Evolutionary conservation across 2,113 vertebrate species (phyloP), one percentile per base, ranked within the genome.

Genomic region (Spizaetus ornatus): DNA sequence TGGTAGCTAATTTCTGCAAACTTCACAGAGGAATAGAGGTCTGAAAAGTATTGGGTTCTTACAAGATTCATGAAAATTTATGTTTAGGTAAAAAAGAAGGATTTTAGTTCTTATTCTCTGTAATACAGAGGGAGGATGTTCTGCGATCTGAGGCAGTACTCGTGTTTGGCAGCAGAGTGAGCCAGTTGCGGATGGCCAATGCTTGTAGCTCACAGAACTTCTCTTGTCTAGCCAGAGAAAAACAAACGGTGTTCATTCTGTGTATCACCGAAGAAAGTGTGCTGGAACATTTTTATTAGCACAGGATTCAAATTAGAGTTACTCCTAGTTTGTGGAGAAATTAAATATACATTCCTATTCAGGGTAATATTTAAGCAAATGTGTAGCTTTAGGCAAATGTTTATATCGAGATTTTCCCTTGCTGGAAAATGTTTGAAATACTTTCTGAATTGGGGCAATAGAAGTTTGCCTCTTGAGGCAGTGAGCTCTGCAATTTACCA

Each of bases 101-200:
- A 29, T 58, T 92, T 83, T 78, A 31, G 48, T 70, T 4, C 22
- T 62, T 61, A 14, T 71, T 93, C 19, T 80, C 8, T 43, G 2
- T 61, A 56, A 43, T 50, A 29, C 14, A 72, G 26, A 45, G 16
- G 27, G 19, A 71, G 13, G 18, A 7, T 85, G 10, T 67, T 85
- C 13, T 43, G 23, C 50, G 61, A 47, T 74, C 50, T 55, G 25
- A n/a, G 47, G 15, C 23, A 72, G 36, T 52, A 11, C 45, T 73
- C 4, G 1, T 20, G 29, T 74, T 58, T 65, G 61, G 5, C 18
- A 88, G 42, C 27, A 47, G 45, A 65, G 15, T 0, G 0, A 80
- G 32, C 27, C 26, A 6, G 8, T 26, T 62, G 20, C 0, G 0
- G 16, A 15, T 63, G n/a, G 6, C 14, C 12, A 55, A 0, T 2